Percentiles rank a stretch among this genome's conserved stretches.
Conservation (phyloP, 2,113 vertebrate species). For the Jacana jacana region DNA sequence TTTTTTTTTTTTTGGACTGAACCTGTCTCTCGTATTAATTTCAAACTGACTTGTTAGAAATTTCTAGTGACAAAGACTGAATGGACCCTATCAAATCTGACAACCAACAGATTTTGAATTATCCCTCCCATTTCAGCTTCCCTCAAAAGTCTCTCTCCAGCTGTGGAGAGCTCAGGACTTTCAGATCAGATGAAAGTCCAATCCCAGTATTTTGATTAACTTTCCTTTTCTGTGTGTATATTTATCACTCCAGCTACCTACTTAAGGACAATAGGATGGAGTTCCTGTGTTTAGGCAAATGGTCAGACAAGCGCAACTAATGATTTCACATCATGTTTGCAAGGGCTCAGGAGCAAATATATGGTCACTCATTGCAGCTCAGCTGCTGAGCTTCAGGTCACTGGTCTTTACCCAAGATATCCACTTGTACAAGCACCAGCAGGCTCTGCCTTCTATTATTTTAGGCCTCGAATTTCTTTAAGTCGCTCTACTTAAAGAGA, state of each 20-base stretch:
- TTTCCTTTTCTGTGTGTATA: not conserved
- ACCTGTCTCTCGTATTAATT: not conserved
- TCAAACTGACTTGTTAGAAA: not conserved
- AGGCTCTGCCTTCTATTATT: not conserved
- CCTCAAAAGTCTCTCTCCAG: not conserved
- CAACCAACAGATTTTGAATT: not conserved
- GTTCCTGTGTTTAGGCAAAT: not conserved
- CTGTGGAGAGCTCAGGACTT: not conserved
- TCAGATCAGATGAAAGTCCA: not conserved
- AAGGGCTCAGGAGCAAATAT: not conserved
- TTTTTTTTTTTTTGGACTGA: not conserved
- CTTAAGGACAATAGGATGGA: not conserved
- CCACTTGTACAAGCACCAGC: not conserved
- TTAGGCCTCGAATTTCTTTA: not conserved
- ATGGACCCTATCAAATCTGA: not conserved
- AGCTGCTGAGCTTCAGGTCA: not conserved
- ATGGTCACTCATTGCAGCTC: not conserved
- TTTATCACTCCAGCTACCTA: not conserved
- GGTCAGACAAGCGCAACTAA: not conserved
- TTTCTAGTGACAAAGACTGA: not conserved
- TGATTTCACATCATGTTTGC: not conserved
- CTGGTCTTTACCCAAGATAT: not conserved
- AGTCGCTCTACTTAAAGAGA: not conserved
- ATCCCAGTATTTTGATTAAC: not conserved
- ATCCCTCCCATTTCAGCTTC: not conserved